Base-by-base conservation (phyloP, 1,140 invertebrate species). In the Eubasilissa regina region DNA sequence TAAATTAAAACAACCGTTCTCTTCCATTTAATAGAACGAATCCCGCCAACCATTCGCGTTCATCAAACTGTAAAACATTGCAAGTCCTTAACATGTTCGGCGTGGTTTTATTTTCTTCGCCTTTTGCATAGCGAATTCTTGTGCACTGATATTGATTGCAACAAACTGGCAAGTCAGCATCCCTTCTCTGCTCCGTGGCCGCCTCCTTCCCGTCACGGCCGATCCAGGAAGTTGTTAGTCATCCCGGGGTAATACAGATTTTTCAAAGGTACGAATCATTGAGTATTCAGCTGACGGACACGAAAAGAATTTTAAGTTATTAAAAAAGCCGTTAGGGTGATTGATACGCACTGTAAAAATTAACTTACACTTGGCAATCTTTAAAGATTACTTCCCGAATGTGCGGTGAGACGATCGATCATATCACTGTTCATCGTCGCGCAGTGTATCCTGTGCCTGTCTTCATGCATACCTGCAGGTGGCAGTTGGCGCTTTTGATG, bases 161-260 rank as follows among this genome's bases (percentile, higher is more conserved):
- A 10, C 12, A 64, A 75, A 75, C 9, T 19, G 60, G 74, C 74
- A 60, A 75, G 74, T 75, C 74, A 75, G 74, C 74, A 47, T 48
- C 72, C 72, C 55, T n/a, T 75, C 55, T 75, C 8, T 43, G 25
- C 47, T 73, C 45, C 25, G 56, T 75, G 19, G 0, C 62, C 62
- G 21, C 68, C 45, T 45, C 35, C 13, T 62, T 9, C 12, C 11
- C 21, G 58, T 1, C 4, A 12, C 62, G 3, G 43, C 12, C 25
- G 17, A 66, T 47, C 19, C 13, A 53, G 21, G 68, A 72, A 72
- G 48, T 68, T 72, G 68, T 72, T 72, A 25, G 68, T 72, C 68
- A 72, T 72, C 45, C 17, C 25, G 17, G 48, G 17, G 68, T 72
- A 72, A 70, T 70, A 51, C 66, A 68, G 64, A 68, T 68, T 68